phyloP scores from a whole-genome alignment of 2,888 invertebrate species.

The Hypolimnas misippus region DNA sequence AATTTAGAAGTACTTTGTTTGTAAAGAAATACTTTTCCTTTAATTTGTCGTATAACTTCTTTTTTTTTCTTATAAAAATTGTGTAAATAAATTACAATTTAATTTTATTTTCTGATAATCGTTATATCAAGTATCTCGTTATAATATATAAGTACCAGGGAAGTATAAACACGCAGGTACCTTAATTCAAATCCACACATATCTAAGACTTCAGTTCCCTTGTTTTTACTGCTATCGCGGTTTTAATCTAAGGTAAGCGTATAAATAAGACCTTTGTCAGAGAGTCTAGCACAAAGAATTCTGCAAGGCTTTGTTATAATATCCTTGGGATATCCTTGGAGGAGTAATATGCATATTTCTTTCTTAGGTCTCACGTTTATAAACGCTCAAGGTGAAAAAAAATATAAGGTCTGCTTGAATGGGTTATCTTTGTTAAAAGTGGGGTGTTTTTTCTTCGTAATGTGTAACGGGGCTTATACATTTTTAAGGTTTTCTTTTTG shows the following conservation, averaged over 20 bases:
- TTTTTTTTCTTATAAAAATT: no score
- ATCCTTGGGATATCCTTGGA: slow-evolving; percentile 24
- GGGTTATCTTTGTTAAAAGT: neutral
- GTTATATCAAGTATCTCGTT: no score
- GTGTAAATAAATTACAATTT: no score
- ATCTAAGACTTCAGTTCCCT: neutral
- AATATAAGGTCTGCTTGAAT: neutral
- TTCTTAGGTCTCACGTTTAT: slow-evolving; percentile 8
- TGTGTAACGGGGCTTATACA: neutral
- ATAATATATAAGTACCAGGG: neutral
- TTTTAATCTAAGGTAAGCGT: slow-evolving; percentile 23
- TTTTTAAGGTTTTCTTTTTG: neutral
- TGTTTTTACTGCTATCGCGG: slow-evolving; percentile 22
- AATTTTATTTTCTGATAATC: no score
- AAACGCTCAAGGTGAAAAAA: slow-evolving; percentile 6
- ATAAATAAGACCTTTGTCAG: slow-evolving; percentile 33
- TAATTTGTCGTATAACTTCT: no score
- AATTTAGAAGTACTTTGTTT: no score
- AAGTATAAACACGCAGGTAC: neutral
- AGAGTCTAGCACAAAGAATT: slow-evolving; percentile 32
- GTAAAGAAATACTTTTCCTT: no score
- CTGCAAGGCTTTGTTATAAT: slow-evolving; percentile 27
- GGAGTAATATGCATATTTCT: slow-evolving; percentile 26
- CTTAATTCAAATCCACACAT: neutral
- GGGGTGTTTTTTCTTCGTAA: neutral